Evolutionary conservation across 2,113 vertebrate genomes (phyloP), one percentile per base, ranked within the genome.

Genomic region (Gymnarchus niloticus): DNA sequence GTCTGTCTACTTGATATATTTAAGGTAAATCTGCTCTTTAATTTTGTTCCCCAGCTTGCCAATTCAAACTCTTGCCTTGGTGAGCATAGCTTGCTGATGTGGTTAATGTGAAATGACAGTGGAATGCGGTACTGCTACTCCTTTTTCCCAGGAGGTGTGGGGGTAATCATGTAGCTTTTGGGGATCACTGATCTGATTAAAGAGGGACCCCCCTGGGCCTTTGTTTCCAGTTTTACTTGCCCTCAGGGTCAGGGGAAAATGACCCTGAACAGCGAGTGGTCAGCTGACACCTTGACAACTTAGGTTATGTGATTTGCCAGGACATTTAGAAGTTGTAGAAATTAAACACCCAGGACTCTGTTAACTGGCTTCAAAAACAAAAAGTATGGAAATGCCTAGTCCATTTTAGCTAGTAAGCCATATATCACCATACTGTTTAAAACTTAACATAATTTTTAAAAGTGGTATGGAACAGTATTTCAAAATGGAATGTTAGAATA

Each of bases 171-270:
- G 82, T 85, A 77, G 80, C 80, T 85, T 61, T 14, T 48, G 65
- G 84, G 81, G 83, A 87, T 83, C 65, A 52, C 54, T 33, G 81
- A 69, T 83, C 82, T 48, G 88, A 90, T 90, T 90, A 89, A 59
- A 52, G 82, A 84, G 61, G 57, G 87, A 88, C 86, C 83, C 87
- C 87, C 87, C 37, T 61, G 65, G 44, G 19, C 52, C 78, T 83
- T 87, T 89, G 85, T 87, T 85, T 80, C 77, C 21, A 23, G 77
- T 80, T 82, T 76, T 83, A 57, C 81, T 41, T 84, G 86, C 48
- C 73, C 86, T 69, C 61, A 57, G 57, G 86, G 86, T 90, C 83
- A 90, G 61, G 87, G 89, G 88, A 86, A 46, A 23, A 80, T 37
- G 28, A 85, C 59, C 48, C 82, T 61, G 83, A 84, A 69, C 65